These are phyloP conservation scores for Anabacerthia variegaticeps DNA, from an alignment of 2,797 vertebrate species.

Conservation along the genomic window DNA sequence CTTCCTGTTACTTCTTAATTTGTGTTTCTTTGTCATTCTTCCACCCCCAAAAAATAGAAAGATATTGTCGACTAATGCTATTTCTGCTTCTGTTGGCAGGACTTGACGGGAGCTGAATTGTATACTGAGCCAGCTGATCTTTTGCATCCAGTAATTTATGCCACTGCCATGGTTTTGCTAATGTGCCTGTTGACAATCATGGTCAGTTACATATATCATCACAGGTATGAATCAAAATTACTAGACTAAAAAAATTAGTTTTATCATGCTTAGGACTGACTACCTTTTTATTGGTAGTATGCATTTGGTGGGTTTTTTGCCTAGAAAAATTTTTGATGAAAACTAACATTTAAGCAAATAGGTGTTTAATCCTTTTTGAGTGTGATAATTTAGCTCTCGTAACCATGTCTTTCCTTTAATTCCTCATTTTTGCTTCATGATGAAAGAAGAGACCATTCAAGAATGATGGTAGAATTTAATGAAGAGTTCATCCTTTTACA, in stretches of 20 bases:
- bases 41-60: not conserved
- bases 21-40: not conserved
- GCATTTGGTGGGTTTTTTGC: not conserved
- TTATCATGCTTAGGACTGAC: not conserved
- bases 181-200: constrained; percentile 87
- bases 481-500: not conserved
- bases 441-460: not conserved
- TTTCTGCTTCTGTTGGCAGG: constrained; percentile 76
- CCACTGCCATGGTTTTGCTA: constrained; percentile 85
- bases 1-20: not conserved
- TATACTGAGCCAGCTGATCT: constrained; percentile 80
- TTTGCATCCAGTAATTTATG: constrained; percentile 93
- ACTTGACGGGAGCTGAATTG: constrained; percentile 88
- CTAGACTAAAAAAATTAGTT: not conserved
- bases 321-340: not conserved
- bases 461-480: not conserved
- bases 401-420: not conserved
- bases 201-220: constrained; percentile 90
- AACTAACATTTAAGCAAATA: not conserved
- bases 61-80: not conserved
- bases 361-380: not conserved
- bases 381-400: not conserved
- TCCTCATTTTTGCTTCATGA: not conserved
- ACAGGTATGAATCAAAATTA: constrained; percentile 81
- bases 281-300: not conserved